A percentile compares a stretch with the other conserved stretches of the same genome.
Conservation (phyloP, 2,113 vertebrate genomes). For the Lampris incognitus region DNA sequence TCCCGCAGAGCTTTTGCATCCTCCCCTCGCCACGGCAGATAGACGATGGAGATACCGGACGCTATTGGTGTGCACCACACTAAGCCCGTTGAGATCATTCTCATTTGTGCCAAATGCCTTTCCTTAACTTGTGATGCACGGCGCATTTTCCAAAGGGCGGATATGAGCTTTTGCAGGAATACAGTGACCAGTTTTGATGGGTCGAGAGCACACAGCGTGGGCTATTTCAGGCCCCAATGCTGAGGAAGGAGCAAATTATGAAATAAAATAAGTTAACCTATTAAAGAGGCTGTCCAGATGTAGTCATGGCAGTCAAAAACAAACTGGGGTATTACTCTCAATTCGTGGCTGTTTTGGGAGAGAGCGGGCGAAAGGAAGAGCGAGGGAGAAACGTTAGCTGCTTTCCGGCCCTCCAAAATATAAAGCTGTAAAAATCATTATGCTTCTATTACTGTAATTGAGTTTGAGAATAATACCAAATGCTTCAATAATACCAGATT, state of each 20-base stretch:
- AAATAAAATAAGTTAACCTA: no score
- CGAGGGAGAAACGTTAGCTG: conserved; percentile 30
- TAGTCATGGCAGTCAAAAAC: no score
- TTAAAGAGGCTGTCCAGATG: no score
- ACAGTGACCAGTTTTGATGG: conserved; percentile 37
- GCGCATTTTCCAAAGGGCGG: conserved; percentile 57
- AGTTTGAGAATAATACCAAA: conserved; percentile 75
- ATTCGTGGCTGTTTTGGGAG: no score
- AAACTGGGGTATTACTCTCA: no score
- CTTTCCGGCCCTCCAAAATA: conserved; percentile 34
- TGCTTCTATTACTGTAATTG: conserved; percentile 78
- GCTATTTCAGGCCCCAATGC: conserved; percentile 18
- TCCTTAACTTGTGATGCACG: conserved; percentile 43
- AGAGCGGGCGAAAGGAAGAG: conserved; percentile 24
- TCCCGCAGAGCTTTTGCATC: conserved; percentile 74
- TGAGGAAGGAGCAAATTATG: conserved; percentile 41
- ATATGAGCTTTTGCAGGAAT: conserved; percentile 61
- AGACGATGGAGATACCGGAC: conserved; percentile 73
- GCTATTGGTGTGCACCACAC: conserved; percentile 59
- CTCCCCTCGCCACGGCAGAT: conserved; percentile 62
- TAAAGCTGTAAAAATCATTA: conserved; percentile 67
- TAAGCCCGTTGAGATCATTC: conserved; percentile 56
- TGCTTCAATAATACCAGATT: conserved; percentile 79
- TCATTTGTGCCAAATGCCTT: conserved; percentile 56
- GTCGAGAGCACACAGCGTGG: conserved; percentile 33